Evolutionary conservation across 2,888 invertebrate genomes (phyloP).

Genomic region (Embidobia sp.): DNA sequence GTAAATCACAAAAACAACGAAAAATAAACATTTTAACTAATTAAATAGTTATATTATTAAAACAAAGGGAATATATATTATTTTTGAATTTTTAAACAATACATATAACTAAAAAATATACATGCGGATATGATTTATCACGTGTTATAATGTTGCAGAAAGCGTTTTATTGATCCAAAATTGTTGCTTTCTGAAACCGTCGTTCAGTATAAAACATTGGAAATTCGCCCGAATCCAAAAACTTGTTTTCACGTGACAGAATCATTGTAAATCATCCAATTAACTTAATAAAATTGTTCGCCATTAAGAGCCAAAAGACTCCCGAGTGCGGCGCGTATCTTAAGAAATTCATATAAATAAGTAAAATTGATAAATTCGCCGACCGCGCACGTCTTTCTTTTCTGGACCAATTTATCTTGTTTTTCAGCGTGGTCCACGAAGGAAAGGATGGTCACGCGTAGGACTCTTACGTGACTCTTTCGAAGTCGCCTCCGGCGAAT

Average conservation of each 20-base stretch:
- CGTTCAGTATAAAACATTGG: too few species aligned
- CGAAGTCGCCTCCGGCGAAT: constrained; percentile 66
- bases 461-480: constrained; percentile 64
- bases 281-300: background rate
- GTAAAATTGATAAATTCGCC: constrained; percentile 53
- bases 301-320: background rate
- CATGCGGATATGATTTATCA: too few species aligned
- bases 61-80: too few species aligned
- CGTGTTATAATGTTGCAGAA: too few species aligned
- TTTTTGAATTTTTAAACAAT: too few species aligned
- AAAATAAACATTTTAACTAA: too few species aligned
- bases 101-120: too few species aligned
- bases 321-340: background rate
- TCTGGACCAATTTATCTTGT: constrained; percentile 50
- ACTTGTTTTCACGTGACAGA: background rate
- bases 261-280: constrained; percentile 7
- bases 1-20: too few species aligned
- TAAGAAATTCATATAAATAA: constrained; percentile 45
- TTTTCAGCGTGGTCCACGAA: constrained; percentile 32
- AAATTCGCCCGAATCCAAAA: too few species aligned
- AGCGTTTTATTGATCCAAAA: too few species aligned
- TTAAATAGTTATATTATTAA: too few species aligned
- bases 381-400: constrained; percentile 17
- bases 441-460: constrained; percentile 59
- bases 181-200: too few species aligned